phyloP scores from a whole-genome alignment of 2,888 invertebrate species.

The Drosophila borealis region DNA sequence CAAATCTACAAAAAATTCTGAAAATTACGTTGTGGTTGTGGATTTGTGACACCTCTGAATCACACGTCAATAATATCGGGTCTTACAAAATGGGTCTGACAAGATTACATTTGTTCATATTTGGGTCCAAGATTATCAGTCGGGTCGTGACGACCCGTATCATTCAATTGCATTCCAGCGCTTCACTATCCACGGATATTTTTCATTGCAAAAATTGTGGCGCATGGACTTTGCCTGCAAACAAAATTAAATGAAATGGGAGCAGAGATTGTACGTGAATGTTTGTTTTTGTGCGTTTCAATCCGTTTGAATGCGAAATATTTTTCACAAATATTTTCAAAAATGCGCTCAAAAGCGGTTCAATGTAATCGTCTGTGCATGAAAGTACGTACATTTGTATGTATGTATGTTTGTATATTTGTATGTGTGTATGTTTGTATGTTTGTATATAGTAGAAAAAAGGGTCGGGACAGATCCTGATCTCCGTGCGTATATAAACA shows the following conservation, averaged over 20 bases:
- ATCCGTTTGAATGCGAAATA: conserved; percentile 70
- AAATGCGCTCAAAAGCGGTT: conserved; percentile 69
- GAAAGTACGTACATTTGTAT: conserved; percentile 3
- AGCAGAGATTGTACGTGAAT: conserved; percentile 55
- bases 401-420: conserved; percentile 2
- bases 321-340: conserved; percentile 69
- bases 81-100: neutral
- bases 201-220: conserved; percentile 35
- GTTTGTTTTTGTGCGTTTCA: conserved; percentile 74
- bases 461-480: conserved; percentile 50
- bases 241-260: conserved; percentile 57
- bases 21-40: neutral
- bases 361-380: conserved; percentile 47
- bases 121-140: conserved; percentile 22
- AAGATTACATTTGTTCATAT: neutral
- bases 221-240: conserved; percentile 17
- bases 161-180: conserved; percentile 23
- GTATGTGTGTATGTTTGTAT: conserved; percentile 1
- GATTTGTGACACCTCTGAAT: neutral
- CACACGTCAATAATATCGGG: no score
- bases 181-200: conserved; percentile 21
- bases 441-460: conserved; percentile 1
- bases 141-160: conserved; percentile 7
- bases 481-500: conserved; percentile 66
- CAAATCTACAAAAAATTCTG: neutral